These are phyloP conservation scores for Takifugu rubripes DNA, from an alignment of 2,797 vertebrate species.

Conservation along the genomic window DNA sequence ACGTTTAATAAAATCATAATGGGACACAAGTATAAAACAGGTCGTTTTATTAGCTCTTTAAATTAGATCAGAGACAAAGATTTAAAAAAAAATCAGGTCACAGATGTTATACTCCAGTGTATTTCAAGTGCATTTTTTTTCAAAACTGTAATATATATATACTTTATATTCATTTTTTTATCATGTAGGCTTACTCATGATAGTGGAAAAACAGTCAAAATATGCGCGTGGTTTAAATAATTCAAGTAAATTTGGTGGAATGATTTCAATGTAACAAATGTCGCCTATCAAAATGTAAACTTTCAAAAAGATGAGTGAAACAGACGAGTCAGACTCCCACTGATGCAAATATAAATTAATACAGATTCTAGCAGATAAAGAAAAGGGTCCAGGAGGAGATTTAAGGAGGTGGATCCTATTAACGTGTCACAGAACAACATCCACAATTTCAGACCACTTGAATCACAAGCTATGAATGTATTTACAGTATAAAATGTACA, in stretches of 20 bases:
- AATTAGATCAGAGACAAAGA: conserved; percentile 97
- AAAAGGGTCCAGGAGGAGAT: conserved; percentile 81
- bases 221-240: conserved; percentile 71
- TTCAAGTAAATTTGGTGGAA: conserved; percentile 98
- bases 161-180: conserved; percentile 80
- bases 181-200: conserved; percentile 86
- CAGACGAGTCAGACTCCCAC: conserved; percentile 82
- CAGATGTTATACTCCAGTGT: conserved; percentile 99
- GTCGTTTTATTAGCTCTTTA: conserved; percentile 99
- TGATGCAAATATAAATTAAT: conserved; percentile 83
- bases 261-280: conserved; percentile 92
- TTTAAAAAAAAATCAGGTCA: conserved; percentile 84
- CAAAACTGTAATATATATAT: conserved; percentile 88
- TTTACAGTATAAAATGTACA: conserved; percentile 94
- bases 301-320: conserved; percentile 85
- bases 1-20: conserved; percentile 69
- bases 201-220: conserved; percentile 77
- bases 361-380: conserved; percentile 82
- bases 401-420: conserved; percentile 86
- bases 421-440: conserved; percentile 98
- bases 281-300: conserved; percentile 95
- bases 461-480: conserved; percentile 91
- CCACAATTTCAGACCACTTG: conserved; percentile 97
- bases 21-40: conserved; percentile 83
- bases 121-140: conserved; percentile 99